Conservation (phyloP, 2,797 vertebrate genomes). For the Coracias cyanogaster region DNA sequence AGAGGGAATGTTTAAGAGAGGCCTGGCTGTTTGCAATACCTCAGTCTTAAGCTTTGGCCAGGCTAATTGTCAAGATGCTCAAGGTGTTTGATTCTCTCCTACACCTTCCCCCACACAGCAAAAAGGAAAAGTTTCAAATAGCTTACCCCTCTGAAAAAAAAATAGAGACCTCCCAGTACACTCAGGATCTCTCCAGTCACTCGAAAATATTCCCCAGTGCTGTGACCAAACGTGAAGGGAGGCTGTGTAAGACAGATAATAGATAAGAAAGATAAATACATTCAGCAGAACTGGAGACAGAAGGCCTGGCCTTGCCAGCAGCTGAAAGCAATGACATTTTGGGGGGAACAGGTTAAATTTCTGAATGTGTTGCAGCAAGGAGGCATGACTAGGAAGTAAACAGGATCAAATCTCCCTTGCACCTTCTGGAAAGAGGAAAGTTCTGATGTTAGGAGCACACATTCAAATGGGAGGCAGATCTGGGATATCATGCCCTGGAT, state of each 20-base stretch:
- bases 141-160: constrained; percentile 91
- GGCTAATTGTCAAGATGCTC: not conserved
- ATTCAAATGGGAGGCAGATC: not conserved
- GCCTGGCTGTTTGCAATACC: not conserved
- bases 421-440: not conserved
- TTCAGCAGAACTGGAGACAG: not conserved
- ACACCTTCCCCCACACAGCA: not conserved
- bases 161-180: constrained; percentile 85
- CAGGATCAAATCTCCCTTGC: not conserved
- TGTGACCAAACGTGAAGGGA: constrained; percentile 74
- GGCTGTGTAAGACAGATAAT: constrained; percentile 81
- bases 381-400: not conserved
- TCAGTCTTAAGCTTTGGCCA: not conserved
- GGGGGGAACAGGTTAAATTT: not conserved
- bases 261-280: not conserved
- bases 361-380: not conserved
- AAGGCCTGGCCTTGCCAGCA: not conserved
- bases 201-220: constrained; percentile 79
- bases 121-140: not conserved
- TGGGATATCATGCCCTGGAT: not conserved
- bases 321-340: not conserved
- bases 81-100: not conserved
- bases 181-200: constrained; percentile 84
- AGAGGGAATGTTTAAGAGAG: not conserved
- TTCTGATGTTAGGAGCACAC: not conserved